Base-by-base conservation (phyloP, 1,140 invertebrate species). In the Leptoteleia sp. region DNA sequence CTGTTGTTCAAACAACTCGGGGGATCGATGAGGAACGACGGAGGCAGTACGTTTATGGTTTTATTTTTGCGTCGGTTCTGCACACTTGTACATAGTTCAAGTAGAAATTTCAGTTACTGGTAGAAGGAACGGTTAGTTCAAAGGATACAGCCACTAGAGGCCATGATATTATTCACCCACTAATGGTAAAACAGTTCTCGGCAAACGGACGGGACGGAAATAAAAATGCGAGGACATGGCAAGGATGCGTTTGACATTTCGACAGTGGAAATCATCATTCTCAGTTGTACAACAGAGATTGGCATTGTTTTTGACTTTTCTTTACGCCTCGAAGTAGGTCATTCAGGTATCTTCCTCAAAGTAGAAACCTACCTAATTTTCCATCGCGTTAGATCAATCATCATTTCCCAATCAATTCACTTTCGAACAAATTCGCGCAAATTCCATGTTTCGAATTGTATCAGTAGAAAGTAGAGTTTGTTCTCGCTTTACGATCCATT, bases 311-410 rank as follows among this genome's bases (percentile, higher is more conserved):
- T 29, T n/a, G 3, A 38, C 0, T 37, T 29, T 38, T 16, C 27
- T 1, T 42, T 16, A 0, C 54, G n/a, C 12, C 45, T 12, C 7
- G 1, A 70, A 61, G 54, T 61, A 71, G 67, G 67, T 61, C 55
- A 71, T 55, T 52, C 11, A 61, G 54, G 35, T 5, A 45, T 31
- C 48, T 54, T 43, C 48, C 17, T 29, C 40, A 1, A 12, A 2
- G 35, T 50, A 22, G 11, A 42, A 52, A 42, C 8, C 12, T 37
- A 37, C 3, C 5, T 31, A 9, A 11, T 4, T 29, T 11, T 43
- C n/a, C 15, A 43, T 57, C 11, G 6, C n/a, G n/a, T n/a, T n/a
- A n/a, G n/a, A n/a, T n/a, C 22, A 25, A 25, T 3, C 22, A 25
- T 25, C 6, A 3, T 25, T 25, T 25, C 6, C 22, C 3, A 25